Base-by-base conservation (phyloP, 2,888 invertebrate species). In the Cheilosia urbana region DNA sequence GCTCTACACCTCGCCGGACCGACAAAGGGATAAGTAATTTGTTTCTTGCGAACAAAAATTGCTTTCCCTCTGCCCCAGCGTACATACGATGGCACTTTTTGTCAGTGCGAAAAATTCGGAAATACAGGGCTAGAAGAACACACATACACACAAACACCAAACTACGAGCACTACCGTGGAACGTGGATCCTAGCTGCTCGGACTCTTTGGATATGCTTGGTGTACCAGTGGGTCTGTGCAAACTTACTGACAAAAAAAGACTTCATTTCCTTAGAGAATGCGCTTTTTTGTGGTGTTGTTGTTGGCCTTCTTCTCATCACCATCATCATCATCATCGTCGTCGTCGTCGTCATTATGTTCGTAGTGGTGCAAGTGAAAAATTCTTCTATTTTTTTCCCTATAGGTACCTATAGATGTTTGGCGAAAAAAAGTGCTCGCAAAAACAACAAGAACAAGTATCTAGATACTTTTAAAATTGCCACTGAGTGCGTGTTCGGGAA, bases 1-100 rank as follows among this genome's bases (percentile, higher is more conserved):
- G 58, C 57, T 77, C 63, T 45, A 66, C 63, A 58, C 66, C 57
- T 76, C 65, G 45, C 19, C 19, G 42, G 34, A 66, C 72, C 77
- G 81, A 65, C 79, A 72, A 79, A 72, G 65, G 65, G 55, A 78
- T 69, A 78, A 78, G 71, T 78, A 78, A 78, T 78, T 78, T 78
- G 78, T 63, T 71, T 63, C 78, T 63, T 62, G 34, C 17, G 34
- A n/a, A 63, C n/a, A n/a, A 73, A 49, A 55, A 21, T 27, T 27
- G 17, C 17, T 55, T 47, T 57, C 34, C 27, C 42, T 53, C 55
- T n/a, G 15, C 19, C 30, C 4, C 19, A 7, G 5, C 21, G 21
- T n/a, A 19, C 15, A 30, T 47, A 9, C 19, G 30, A 34, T 15
- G 6, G 11, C 47, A 19, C 15, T 15, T 60, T n/a, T 27, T 42